Evolutionary conservation across 2,797 vertebrate species (phyloP).

Genomic region (Esox masquinongy): DNA sequence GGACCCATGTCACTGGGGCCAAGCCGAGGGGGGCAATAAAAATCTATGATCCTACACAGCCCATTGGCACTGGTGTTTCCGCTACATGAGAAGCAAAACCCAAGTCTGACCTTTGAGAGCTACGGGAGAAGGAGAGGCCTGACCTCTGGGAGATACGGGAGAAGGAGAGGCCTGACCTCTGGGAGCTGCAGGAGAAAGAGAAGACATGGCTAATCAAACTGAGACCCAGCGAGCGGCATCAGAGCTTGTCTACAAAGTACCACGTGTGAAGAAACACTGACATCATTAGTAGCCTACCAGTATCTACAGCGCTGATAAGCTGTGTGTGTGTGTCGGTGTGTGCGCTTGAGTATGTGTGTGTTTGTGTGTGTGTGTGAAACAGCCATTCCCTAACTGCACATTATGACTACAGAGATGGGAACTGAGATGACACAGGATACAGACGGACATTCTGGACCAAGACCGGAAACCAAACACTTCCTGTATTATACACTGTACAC

Average conservation of each 20-base stretch:
- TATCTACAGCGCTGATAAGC: not conserved
- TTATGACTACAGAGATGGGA: not conserved
- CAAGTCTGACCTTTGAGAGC: not conserved
- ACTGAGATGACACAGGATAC: not conserved
- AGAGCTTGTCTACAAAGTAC: constrained; percentile 1
- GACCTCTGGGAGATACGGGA: not conserved
- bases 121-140: not conserved
- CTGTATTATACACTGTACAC: constrained; percentile 51
- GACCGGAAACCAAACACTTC: constrained; percentile 54
- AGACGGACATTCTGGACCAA: constrained; percentile 23
- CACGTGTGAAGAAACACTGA: constrained; percentile 9
- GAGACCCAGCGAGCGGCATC: not conserved
- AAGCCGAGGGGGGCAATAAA: constrained; percentile 31
- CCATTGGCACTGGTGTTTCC: constrained; percentile 41
- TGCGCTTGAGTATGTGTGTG: too few species aligned
- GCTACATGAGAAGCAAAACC: constrained; percentile 20
- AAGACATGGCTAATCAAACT: constrained; percentile 13
- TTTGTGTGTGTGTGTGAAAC: not conserved
- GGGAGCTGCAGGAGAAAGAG: not conserved
- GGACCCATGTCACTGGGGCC: constrained; percentile 22
- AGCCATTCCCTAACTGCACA: not conserved
- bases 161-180: not conserved
- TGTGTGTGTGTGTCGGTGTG: too few species aligned
- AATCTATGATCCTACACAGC: constrained; percentile 43
- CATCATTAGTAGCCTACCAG: not conserved